Evolutionary conservation across 2,888 invertebrate species (phyloP).

Genomic region (Pristionchus entomophagus): DNA sequence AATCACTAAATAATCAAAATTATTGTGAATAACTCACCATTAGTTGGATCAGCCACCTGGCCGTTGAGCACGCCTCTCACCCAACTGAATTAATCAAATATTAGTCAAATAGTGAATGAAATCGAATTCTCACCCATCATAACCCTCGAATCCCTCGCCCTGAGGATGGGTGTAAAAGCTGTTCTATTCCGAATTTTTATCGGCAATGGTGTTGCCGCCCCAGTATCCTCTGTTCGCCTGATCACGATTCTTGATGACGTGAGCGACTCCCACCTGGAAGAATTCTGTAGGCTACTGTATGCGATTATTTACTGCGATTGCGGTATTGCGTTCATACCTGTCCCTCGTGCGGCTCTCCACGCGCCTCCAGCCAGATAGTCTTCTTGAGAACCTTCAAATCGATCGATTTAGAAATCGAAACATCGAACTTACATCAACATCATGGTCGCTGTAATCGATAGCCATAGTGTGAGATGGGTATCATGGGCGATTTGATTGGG

Average conservation of each 20-base stretch:
- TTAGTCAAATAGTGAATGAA: not conserved
- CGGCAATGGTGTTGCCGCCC: not conserved
- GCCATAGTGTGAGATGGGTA: too few species aligned
- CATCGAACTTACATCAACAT: not conserved
- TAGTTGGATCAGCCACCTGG: not conserved
- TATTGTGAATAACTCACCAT: too few species aligned
- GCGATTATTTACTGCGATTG: not conserved
- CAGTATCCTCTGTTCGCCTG: not conserved
- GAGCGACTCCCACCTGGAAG: not conserved
- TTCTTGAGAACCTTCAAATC: not conserved
- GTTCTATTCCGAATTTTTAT: not conserved
- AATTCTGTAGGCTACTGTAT: not conserved
- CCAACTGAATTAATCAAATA: not conserved
- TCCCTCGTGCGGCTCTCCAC: conserved; percentile 17
- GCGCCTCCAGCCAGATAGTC: conserved; percentile 9
- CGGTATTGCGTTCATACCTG: not conserved
- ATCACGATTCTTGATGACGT: not conserved
- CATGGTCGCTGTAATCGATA: not conserved
- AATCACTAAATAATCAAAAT: too few species aligned
- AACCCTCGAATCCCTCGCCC: not conserved
- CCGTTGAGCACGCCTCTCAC: not conserved
- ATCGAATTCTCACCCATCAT: not conserved
- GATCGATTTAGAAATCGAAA: not conserved
- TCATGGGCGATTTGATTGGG: too few species aligned
- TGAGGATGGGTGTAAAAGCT: not conserved